phyloP scores from a whole-genome alignment of 2,888 invertebrate species.

The Calameuta pallipes region DNA sequence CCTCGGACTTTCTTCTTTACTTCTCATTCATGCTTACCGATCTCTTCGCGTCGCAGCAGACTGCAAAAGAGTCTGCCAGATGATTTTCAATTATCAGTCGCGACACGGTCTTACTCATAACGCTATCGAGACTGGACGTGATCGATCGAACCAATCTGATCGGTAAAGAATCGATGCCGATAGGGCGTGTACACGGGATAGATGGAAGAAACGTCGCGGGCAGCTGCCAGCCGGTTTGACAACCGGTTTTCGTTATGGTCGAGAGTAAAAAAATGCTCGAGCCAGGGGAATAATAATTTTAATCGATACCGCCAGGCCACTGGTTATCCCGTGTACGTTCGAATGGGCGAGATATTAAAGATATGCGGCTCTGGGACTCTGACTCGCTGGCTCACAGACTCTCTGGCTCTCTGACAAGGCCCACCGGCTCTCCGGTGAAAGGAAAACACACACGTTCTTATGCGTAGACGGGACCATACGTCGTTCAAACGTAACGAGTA shows the following conservation, averaged over 20 bases:
- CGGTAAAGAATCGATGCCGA: background rate
- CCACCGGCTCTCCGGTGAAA: constrained; percentile 55
- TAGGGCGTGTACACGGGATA: background rate
- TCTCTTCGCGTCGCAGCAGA: background rate
- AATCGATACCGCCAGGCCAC: constrained; percentile 51
- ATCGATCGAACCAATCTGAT: background rate
- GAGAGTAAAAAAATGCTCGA: constrained; percentile 40
- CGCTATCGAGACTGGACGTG: background rate
- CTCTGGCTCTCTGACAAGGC: constrained; percentile 43
- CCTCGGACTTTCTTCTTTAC: background rate
- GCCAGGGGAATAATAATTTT: constrained; percentile 55
- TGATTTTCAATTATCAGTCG: background rate
- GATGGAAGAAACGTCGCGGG: constrained; percentile 14
- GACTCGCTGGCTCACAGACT: background rate
- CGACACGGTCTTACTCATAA: background rate
- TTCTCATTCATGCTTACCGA: background rate
- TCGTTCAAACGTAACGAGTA: background rate
- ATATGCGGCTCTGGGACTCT: constrained; percentile 37
- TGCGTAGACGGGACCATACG: background rate
- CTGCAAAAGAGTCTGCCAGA: background rate
- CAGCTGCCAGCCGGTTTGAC: constrained; percentile 29
- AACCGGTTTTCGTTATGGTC: constrained; percentile 28
- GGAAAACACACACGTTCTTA: constrained; percentile 52
- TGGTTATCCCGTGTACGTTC: constrained; percentile 32
- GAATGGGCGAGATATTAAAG: constrained; percentile 47